Evolutionary conservation across 2,797 vertebrate species (phyloP).

Genomic region (Pipistrellus pygmaeus): DNA sequence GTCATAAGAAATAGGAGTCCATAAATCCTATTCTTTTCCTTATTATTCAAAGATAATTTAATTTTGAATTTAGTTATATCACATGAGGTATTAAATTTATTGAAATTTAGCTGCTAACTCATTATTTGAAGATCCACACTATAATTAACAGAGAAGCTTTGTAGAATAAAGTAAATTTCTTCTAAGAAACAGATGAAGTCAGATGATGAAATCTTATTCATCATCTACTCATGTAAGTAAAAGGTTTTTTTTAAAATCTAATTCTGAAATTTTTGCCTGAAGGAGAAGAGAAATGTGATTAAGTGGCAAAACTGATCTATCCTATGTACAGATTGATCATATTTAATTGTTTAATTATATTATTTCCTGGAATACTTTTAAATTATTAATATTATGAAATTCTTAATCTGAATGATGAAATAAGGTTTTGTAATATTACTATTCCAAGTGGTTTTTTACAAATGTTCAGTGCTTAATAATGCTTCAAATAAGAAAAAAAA

Average conservation of each 20-base stretch:
- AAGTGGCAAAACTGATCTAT: conserved; percentile 62
- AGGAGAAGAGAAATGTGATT: conserved; percentile 68
- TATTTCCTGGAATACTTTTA: conserved; percentile 77
- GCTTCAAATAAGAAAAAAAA: conserved; percentile 76
- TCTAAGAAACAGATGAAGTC: not conserved
- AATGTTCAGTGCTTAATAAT: conserved; percentile 77
- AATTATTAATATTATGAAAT: conserved; percentile 74
- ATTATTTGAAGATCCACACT: not conserved
- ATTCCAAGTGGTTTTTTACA: conserved; percentile 75
- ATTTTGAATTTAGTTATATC: conserved; percentile 11
- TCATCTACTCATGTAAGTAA: conserved; percentile 11
- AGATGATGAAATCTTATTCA: conserved; percentile 56
- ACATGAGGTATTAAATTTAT: not conserved
- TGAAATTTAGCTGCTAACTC: not conserved
- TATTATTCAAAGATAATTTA: conserved; percentile 47
- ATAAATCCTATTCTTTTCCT: not conserved
- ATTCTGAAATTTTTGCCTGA: conserved; percentile 66
- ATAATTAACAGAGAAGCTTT: not conserved
- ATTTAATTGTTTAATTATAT: conserved; percentile 76
- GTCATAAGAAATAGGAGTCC: conserved; percentile 11
- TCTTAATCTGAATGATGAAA: conserved; percentile 73
- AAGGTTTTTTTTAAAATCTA: conserved; percentile 37
- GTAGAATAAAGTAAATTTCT: conserved; percentile 55
- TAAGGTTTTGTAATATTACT: conserved; percentile 69
- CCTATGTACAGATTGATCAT: conserved; percentile 37